Percentiles rank a stretch among this genome's conserved stretches.
Evolutionary conservation across 2,797 vertebrate species (phyloP).

Genomic region (Pyrocephalus nanus): DNA sequence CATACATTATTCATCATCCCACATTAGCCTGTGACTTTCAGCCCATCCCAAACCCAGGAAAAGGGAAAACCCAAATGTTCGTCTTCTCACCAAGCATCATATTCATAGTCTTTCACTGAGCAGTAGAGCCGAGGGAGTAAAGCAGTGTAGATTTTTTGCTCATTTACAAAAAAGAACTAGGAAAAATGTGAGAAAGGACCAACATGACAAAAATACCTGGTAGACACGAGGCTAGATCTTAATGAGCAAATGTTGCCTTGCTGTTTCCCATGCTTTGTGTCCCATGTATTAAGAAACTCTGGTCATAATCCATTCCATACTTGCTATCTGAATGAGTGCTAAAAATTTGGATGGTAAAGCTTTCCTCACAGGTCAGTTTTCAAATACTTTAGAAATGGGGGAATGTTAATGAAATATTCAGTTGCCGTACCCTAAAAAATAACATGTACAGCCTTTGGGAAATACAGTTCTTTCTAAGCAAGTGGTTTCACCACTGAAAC

Average conservation of each 20-base stretch:
- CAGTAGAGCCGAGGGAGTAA: background rate
- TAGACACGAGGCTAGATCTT: background rate
- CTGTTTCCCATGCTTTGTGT: background rate
- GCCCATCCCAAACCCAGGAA: background rate
- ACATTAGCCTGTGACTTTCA: background rate
- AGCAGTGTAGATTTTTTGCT: background rate
- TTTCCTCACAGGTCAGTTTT: background rate
- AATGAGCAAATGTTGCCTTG: background rate
- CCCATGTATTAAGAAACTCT: background rate
- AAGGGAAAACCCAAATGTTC: background rate
- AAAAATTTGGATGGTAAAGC: background rate
- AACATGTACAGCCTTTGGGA: background rate
- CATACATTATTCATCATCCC: fast-evolving
- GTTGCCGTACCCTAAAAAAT: background rate
- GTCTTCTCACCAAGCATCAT: background rate
- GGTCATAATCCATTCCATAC: background rate
- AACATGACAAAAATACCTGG: background rate
- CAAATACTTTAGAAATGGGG: background rate
- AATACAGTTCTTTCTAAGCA: background rate
- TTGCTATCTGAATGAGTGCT: background rate
- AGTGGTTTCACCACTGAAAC: background rate
- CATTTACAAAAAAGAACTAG: background rate
- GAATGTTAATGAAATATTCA: background rate
- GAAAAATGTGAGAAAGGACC: background rate
- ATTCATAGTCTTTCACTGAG: background rate